phyloP scores from a whole-genome alignment of 92 coral and sea anemone species.

The Montipora capitata region DNA sequence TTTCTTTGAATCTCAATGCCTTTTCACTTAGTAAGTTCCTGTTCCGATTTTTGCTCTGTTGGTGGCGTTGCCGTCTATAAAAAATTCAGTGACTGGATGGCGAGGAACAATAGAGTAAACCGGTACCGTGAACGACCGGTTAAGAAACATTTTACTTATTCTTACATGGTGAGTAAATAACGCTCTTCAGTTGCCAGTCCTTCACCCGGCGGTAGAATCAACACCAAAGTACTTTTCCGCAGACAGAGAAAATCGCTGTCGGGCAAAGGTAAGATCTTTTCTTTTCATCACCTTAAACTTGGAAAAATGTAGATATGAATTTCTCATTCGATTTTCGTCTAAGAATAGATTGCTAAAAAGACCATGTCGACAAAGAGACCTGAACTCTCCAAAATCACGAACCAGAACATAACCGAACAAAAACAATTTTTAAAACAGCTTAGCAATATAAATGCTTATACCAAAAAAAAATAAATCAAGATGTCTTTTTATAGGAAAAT shows the following conservation, averaged over 20 bases:
- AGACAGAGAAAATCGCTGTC: constrained; percentile 7
- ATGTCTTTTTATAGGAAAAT: not conserved
- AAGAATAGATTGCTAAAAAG: not conserved
- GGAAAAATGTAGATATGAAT: not conserved
- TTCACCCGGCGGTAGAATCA: constrained; percentile 15
- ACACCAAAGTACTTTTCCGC: constrained; percentile 14
- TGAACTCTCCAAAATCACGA: constrained; percentile 38
- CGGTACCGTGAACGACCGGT: constrained; percentile 55
- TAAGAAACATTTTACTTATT: constrained; percentile 28
- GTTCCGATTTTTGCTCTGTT: not conserved
- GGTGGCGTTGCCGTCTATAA: constrained; percentile 6
- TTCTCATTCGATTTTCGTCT: no score
- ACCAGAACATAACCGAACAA: constrained; percentile 46
- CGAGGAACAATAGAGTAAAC: constrained; percentile 32
- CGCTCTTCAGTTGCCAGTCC: constrained; percentile 24
- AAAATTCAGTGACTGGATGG: constrained; percentile 22
- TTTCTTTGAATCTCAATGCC: not conserved
- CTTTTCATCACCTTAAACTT: not conserved
- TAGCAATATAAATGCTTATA: no score
- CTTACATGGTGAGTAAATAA: constrained; percentile 53
- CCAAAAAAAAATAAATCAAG: not conserved
- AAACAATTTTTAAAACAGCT: constrained; percentile 19
- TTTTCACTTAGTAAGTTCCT: not conserved
- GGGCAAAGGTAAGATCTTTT: constrained; percentile 28
- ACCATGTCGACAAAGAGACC: not conserved